Percentiles rank a stretch among this genome's conserved stretches.
Evolutionary conservation across 2,797 vertebrate species (phyloP).

Genomic region (Cyclura pinguis): DNA sequence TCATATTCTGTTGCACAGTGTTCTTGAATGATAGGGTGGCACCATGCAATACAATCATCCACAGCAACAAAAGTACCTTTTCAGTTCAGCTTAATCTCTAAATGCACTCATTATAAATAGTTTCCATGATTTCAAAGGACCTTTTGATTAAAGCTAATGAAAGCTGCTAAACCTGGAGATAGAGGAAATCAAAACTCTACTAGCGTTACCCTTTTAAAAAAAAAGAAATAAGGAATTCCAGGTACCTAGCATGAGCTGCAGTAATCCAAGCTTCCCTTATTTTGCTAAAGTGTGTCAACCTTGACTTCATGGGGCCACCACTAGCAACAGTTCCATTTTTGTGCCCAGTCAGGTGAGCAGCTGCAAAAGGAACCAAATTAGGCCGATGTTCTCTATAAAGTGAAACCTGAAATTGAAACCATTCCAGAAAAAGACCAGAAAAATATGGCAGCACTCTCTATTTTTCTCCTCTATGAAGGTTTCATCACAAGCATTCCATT

Average conservation of each 20-base stretch:
- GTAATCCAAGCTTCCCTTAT: conserved; percentile 23
- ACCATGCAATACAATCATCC: neutral
- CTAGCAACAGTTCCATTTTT: neutral
- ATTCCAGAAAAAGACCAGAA: neutral
- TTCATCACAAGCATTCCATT: neutral
- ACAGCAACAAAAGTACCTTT: conserved; percentile 25
- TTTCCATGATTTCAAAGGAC: conserved; percentile 19
- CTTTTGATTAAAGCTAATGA: conserved; percentile 32
- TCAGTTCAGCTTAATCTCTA: conserved; percentile 28
- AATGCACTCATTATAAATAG: conserved; percentile 23
- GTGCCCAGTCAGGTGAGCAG: neutral
- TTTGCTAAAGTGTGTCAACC: conserved; percentile 12
- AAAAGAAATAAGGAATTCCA: neutral
- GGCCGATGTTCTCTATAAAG: neutral
- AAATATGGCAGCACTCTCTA: neutral
- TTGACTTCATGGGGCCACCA: conserved; percentile 17
- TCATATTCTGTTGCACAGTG: neutral
- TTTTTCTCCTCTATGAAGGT: neutral
- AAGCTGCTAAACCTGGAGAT: conserved; percentile 1
- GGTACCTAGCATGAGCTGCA: neutral
- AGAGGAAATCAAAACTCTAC: conserved; percentile 10
- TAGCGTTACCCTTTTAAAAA: neutral
- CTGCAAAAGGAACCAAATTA: neutral
- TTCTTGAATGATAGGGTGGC: neutral
- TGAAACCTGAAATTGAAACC: conserved; percentile 11